Conservation (phyloP, 2,113 vertebrate genomes). For the Laticauda colubrina region DNA sequence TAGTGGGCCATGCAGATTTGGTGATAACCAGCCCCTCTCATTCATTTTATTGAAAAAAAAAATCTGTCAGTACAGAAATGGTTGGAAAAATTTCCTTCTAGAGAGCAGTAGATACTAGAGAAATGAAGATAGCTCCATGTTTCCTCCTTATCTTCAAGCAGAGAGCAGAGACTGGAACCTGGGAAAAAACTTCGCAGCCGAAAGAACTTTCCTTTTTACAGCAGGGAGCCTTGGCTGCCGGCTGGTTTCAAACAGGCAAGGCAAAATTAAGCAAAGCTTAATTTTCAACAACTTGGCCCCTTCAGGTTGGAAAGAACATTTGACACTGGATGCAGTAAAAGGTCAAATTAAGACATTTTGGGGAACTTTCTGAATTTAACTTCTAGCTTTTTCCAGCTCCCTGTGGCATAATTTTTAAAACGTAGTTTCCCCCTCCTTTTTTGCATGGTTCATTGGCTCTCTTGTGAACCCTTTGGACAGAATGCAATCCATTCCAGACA, state of each 20-base stretch:
- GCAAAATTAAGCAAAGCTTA: background rate
- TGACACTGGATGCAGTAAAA: background rate
- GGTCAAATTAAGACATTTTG: background rate
- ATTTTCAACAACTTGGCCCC: background rate
- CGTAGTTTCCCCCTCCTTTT: background rate
- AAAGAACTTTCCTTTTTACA: background rate
- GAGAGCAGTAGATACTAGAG: background rate
- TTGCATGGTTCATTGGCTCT: background rate
- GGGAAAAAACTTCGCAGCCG: background rate
- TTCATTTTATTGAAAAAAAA: background rate
- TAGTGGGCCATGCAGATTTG: background rate
- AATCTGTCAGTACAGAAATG: background rate
- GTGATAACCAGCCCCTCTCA: background rate
- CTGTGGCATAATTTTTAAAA: background rate
- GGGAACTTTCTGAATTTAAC: background rate
- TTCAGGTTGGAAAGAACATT: background rate
- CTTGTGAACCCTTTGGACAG: background rate
- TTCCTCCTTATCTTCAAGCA: background rate
- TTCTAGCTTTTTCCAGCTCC: background rate
- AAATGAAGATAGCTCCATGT: background rate
- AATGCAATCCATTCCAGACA: background rate
- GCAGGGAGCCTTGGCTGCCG: background rate
- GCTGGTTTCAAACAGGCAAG: background rate
- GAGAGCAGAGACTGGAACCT: background rate
- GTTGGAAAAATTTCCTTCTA: background rate